A percentile compares a stretch with the other conserved stretches of the same genome.
These are phyloP conservation scores for Tigriopus japonicus DNA, from an alignment of 1,140 invertebrate genomes.

Conservation along the genomic window DNA sequence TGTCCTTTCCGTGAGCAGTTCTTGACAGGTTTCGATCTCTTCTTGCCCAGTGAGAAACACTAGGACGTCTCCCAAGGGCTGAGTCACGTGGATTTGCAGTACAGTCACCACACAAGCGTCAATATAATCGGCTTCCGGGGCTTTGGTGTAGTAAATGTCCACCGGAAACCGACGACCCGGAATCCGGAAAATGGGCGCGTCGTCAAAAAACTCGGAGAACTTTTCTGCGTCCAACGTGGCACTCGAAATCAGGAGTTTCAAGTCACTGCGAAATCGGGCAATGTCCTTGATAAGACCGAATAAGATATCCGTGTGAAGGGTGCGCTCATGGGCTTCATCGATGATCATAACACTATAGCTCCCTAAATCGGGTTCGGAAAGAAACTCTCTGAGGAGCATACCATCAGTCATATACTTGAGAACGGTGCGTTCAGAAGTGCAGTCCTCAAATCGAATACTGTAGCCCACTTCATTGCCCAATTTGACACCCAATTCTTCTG, in stretches of 20 bases:
- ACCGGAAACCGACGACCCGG: conserved; percentile 65
- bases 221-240: conserved; percentile 96
- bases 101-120: conserved; percentile 92
- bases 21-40: conserved; percentile 90
- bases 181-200: conserved; percentile 93
- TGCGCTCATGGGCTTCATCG: conserved; percentile 96
- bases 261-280: conserved; percentile 71
- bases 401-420: conserved; percentile 99
- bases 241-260: conserved; percentile 92
- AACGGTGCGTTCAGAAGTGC: conserved; percentile 46
- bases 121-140: conserved; percentile 94
- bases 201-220: conserved; percentile 95
- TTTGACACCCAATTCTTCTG: conserved; percentile 49
- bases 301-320: conserved; percentile 91
- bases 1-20: conserved; percentile 73
- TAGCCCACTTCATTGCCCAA: conserved; percentile 49
- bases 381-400: conserved; percentile 87
- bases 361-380: conserved; percentile 85
- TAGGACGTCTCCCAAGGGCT: conserved; percentile 81
- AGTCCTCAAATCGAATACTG: conserved; percentile 58
- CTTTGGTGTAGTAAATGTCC: conserved; percentile 97
- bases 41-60: conserved; percentile 89
- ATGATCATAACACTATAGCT: conserved; percentile 95
- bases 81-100: conserved; percentile 91
- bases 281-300: conserved; percentile 98